Evolutionary conservation across 2,888 invertebrate species (phyloP), one percentile per base, ranked within the genome.

Genomic region (Phortica okadai): DNA sequence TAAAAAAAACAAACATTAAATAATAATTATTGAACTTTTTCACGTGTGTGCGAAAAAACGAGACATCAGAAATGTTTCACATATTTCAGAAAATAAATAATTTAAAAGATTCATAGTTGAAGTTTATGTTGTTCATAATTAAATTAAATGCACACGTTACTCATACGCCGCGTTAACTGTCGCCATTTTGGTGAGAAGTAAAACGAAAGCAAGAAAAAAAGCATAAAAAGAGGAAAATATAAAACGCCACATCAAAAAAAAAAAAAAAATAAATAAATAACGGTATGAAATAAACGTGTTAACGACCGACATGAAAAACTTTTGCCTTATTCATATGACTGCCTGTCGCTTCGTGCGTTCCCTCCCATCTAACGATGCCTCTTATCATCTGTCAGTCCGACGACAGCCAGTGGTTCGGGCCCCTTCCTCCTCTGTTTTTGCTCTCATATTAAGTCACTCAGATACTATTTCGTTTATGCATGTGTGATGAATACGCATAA

Each of bases 121-220:
- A 72, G 56, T 72, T 72, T 72, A 56, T 72, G 70, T 56, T 72
- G 70, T 56, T 72, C 41, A 72, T 72, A 86, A 86, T 86, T 86
- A 86, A 86, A 86, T 88, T 86, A 88, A 86, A 86, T 86, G 85
- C 87, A 87, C 87, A 87, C 88, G 88, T 88, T 86, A 88, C 85
- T 84, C 88, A 86, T 86, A 86, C 85, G 85, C 88, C 87, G 81
- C 82, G 87, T 86, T 86, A 87, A 86, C 87, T 86, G 85, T 54
- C 1, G 70, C 56, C 70, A 56, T 72, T 72, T 72, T 72, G 41
- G 50, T 16, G 11, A 16, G 10, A 69, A 25, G 62, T 8, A 56
- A 50, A 11, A 25, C 42, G 41, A 8, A 11, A 70, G 14, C 8
- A 8, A 16, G 44, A 44, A 45, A 45, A 45, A 45, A 44, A 69